phyloP scores from a whole-genome alignment of 2,113 vertebrate genomes.

The Tachysurus fulvidraco region DNA sequence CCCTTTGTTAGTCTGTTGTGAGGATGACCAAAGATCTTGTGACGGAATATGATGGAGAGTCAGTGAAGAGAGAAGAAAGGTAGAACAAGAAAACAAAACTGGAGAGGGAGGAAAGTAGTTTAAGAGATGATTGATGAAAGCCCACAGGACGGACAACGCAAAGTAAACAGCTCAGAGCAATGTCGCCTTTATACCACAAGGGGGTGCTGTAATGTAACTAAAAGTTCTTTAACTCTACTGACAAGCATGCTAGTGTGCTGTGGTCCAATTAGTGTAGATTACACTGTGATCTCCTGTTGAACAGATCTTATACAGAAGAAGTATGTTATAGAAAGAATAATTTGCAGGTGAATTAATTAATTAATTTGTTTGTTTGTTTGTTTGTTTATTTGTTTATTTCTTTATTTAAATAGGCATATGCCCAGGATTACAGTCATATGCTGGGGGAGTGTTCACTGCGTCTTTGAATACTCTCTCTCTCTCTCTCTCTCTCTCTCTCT shows the following conservation, averaged over 20 bases:
- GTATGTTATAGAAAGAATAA: not conserved
- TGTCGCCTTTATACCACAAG: not conserved
- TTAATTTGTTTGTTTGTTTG: too few relatives aligned
- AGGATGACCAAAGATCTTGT: not conserved
- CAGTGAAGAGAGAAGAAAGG: not conserved
- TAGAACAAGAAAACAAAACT: not conserved
- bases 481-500: conserved; percentile 29
- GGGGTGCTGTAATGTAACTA: conserved; percentile 12
- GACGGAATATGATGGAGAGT: not conserved
- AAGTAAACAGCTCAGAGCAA: not conserved
- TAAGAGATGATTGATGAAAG: not conserved
- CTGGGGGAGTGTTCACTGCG: not conserved
- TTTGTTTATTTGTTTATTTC: too few relatives aligned
- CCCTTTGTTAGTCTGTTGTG: not conserved
- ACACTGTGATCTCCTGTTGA: not conserved
- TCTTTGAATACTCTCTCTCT: not conserved
- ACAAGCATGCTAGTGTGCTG: not conserved
- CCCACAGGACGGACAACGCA: not conserved
- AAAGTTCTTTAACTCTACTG: not conserved
- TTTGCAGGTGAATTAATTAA: too few relatives aligned
- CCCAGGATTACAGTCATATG: not conserved
- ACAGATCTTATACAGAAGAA: not conserved
- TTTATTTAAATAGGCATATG: not conserved
- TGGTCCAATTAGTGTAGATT: not conserved
- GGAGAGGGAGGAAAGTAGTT: not conserved